These are phyloP conservation scores for Danio jaintianensis DNA, from an alignment of 2,797 vertebrate species.

Conservation along the genomic window DNA sequence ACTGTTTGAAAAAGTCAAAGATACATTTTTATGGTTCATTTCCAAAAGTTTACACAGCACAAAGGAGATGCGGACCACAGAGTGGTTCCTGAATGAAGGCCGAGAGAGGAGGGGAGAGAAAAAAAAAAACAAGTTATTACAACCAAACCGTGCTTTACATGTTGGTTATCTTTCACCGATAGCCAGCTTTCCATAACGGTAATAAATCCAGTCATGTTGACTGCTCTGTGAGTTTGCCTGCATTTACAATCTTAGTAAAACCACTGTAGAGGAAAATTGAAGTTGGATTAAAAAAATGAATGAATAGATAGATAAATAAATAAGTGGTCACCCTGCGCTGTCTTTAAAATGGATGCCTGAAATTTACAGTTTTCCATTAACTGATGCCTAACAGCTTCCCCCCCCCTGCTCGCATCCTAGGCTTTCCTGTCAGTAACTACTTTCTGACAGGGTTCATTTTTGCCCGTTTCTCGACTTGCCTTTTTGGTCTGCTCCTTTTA, in stretches of 20 bases:
- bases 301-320: slow-evolving; percentile 83
- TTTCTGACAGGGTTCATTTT: slow-evolving; percentile 64
- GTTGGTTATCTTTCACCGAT: slow-evolving; percentile 79
- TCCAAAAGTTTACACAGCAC: slow-evolving; percentile 65
- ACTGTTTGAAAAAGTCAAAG: slow-evolving; percentile 57
- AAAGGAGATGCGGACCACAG: slow-evolving; percentile 61
- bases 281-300: slow-evolving; percentile 80
- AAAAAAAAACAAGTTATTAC: slow-evolving; percentile 69
- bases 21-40: slow-evolving; percentile 69
- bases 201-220: slow-evolving; percentile 80
- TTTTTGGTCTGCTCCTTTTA: slow-evolving; percentile 62
- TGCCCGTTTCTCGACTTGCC: slow-evolving; percentile 66
- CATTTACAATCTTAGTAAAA: slow-evolving; percentile 84
- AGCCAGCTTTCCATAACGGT: slow-evolving; percentile 77
- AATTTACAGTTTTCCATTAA: slow-evolving; percentile 83
- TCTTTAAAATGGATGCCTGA: slow-evolving; percentile 79
- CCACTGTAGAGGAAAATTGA: slow-evolving; percentile 85
- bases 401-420: slow-evolving; percentile 63
- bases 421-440: slow-evolving; percentile 59
- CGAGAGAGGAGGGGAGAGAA: slow-evolving; percentile 38
- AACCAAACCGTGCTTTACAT: slow-evolving; percentile 72
- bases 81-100: slow-evolving; percentile 64
- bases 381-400: slow-evolving; percentile 77
- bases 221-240: slow-evolving; percentile 74
- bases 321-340: slow-evolving; percentile 77